These are phyloP conservation scores for Pollenia labialis DNA, from an alignment of 2,888 invertebrate genomes.

Conservation along the genomic window DNA sequence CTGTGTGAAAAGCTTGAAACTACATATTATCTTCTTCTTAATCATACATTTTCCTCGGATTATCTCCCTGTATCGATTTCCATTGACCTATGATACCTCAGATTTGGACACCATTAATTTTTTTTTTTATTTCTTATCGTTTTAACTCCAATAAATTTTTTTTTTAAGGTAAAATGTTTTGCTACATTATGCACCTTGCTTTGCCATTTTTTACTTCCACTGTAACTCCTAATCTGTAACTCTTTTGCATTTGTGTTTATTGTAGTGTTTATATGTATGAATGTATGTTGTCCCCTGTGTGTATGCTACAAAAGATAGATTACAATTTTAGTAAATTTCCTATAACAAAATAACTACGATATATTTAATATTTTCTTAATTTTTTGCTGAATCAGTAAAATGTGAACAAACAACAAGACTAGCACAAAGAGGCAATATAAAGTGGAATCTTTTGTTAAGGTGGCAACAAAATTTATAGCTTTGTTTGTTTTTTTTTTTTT, in stretches of 20 bases:
- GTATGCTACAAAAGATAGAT: not conserved
- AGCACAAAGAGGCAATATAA: not conserved
- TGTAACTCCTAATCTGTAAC: not conserved
- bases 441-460: constrained; percentile 18
- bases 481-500: not conserved
- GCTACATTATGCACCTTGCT: too few relatives aligned
- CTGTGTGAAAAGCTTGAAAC: too few relatives aligned
- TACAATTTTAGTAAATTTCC: constrained; percentile 31
- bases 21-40: too few relatives aligned
- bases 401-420: not conserved
- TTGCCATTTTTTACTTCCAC: too few relatives aligned
- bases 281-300: not conserved
- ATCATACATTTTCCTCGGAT: too few relatives aligned
- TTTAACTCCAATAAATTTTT: too few relatives aligned
- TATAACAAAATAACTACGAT: not conserved
- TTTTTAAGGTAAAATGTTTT: too few relatives aligned
- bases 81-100: too few relatives aligned
- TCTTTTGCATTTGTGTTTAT: not conserved
- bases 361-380: not conserved
- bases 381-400: constrained; percentile 23
- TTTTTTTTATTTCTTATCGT: too few relatives aligned
- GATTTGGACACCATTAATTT: too few relatives aligned
- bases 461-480: constrained; percentile 19
- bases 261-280: not conserved
- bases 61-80: too few relatives aligned